Percentiles rank a stretch among this genome's conserved stretches.
phyloP scores from a whole-genome alignment of 2,113 vertebrate species.

The Poeciliopsis turrubarensis region DNA sequence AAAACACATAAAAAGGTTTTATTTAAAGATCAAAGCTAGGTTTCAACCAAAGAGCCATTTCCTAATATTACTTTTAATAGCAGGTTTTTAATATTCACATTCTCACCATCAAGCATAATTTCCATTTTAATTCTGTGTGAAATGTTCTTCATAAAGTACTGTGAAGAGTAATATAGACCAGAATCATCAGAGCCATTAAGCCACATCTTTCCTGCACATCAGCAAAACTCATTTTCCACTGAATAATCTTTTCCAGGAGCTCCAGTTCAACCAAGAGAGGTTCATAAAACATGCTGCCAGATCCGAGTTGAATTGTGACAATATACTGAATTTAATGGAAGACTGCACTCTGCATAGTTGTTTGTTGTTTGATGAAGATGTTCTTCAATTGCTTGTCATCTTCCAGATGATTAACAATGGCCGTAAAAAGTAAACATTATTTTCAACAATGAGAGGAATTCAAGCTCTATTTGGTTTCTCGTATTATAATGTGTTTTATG shows the following conservation, averaged over 20 bases:
- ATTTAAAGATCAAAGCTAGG: neutral
- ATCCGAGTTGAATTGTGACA: constrained; percentile 17
- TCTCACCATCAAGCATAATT: constrained; percentile 19
- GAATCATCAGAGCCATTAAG: constrained; percentile 31
- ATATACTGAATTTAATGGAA: neutral
- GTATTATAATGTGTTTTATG: neutral
- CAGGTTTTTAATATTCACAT: constrained; percentile 1
- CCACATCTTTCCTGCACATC: constrained; percentile 35
- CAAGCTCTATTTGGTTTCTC: neutral
- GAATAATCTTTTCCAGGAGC: constrained; percentile 31
- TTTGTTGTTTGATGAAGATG: neutral
- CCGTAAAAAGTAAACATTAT: neutral
- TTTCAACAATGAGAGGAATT: neutral
- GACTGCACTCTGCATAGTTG: constrained; percentile 7
- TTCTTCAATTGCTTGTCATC: neutral
- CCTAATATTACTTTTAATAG: neutral
- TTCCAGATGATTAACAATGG: neutral
- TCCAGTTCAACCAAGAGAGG: constrained; percentile 19
- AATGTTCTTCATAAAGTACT: constrained; percentile 14
- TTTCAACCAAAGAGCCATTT: neutral
- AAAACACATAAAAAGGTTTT: neutral
- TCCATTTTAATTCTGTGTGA: constrained; percentile 25
- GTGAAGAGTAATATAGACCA: constrained; percentile 22
- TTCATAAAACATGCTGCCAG: constrained; percentile 27
- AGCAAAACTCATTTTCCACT: constrained; percentile 41